Base-by-base conservation (phyloP, 2,113 vertebrate species). In the Pangasianodon hypophthalmus region DNA sequence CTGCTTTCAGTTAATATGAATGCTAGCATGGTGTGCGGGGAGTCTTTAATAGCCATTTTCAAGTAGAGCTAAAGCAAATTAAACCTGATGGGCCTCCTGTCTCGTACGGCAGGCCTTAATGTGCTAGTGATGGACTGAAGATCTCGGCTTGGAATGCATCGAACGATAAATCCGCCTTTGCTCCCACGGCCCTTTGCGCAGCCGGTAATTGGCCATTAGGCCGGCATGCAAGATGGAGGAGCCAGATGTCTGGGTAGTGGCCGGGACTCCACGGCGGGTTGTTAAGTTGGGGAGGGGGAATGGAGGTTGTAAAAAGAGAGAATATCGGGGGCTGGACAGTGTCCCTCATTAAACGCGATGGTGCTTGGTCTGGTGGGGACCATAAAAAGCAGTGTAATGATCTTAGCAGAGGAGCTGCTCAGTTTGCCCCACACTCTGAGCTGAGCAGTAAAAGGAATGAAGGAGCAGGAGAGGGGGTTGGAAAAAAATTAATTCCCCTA, bases 181-280 rank as follows among this genome's bases (percentile, higher is more conserved):
- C 89, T 87, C 84, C 89, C 60, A 52, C 77, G 62, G 88, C 58
- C 84, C 88, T 82, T 62, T 58, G 77, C 75, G 54, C 71, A 79
- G 84, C 84, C 84, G 37, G 84, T 90, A 90, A 90, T 90, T 90
- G 89, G 84, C 89, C 89, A 90, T 90, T 90, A 90, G 85, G 58
- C 37, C 60, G 11, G 89, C 84, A 86, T 52, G 84, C 85, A 87
- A 69, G 89, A 90, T 90, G 89, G 75, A 90, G 89, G 89, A 90
- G 89, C 89, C 89, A 90, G 89, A 90, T 90, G 89, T 90, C 89
- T 71, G 77, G 75, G 85, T 82, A 86, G 89, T 86, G 89, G 89
- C 89, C 60, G 89, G 75, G 89, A 89, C 69, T 89, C 88, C 54
- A 52, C 52, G 56, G 84, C 19, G 75, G 77, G 89, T 82, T 90